A percentile compares a stretch with the other conserved stretches of the same genome.
Conservation (phyloP, 30 jellyfish, hydroid and myxozoan genomes). For the Hydractinia echinata region DNA sequence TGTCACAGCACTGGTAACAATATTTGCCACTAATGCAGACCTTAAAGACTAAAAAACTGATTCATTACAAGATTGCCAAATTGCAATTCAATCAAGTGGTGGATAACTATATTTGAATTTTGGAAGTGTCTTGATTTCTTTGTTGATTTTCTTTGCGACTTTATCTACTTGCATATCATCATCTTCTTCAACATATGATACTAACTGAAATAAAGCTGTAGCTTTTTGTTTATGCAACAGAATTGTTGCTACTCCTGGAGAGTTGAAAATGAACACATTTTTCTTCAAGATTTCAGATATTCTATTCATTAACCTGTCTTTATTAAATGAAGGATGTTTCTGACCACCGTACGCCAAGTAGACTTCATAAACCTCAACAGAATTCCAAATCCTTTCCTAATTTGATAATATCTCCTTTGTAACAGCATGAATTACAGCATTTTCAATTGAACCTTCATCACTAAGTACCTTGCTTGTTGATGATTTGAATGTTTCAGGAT, state of each 20-base stretch:
- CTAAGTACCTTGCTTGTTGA: too few species aligned
- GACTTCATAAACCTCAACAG: too few species aligned
- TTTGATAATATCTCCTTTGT: too few species aligned
- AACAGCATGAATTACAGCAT: too few species aligned
- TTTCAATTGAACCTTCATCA: too few species aligned
- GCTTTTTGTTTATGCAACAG: conserved; percentile 12
- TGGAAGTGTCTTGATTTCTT: conserved; percentile 3
- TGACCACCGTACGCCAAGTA: conserved; percentile 12
- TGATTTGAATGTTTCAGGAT: background rate
- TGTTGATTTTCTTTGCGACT: background rate
- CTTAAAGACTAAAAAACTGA: background rate
- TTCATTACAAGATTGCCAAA: background rate
- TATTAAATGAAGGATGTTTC: background rate
- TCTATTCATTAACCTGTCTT: background rate
- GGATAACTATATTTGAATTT: background rate
- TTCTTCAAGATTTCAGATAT: background rate
- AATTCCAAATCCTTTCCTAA: too few species aligned
- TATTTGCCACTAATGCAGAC: background rate
- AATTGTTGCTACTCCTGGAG: conserved; percentile 12
- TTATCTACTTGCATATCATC: background rate
- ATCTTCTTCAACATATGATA: background rate
- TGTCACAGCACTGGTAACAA: background rate
- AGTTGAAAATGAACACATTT: background rate
- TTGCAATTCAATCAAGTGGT: background rate
- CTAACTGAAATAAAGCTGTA: background rate